These are phyloP conservation scores for Megalopta genalis DNA, from an alignment of 1,140 invertebrate genomes.

Conservation along the genomic window DNA sequence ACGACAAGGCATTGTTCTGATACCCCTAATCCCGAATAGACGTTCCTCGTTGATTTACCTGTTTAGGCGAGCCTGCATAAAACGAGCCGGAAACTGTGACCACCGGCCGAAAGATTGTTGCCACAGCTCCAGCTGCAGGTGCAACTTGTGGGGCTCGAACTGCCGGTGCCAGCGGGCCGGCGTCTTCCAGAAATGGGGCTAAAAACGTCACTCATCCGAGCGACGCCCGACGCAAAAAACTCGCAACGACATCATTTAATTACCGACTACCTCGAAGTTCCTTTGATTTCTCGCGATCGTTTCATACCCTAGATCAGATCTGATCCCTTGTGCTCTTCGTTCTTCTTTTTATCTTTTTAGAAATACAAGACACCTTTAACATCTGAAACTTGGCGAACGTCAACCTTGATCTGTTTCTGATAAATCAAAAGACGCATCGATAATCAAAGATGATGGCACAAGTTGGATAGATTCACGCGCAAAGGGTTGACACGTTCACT, in stretches of 20 bases:
- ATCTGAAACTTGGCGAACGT: too few species aligned
- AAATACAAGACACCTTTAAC: too few species aligned
- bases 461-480: too few species aligned
- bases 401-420: too few species aligned
- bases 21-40: constrained; percentile 83
- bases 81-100: constrained; percentile 90
- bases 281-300: background rate
- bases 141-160: constrained; percentile 95
- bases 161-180: constrained; percentile 94
- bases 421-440: too few species aligned
- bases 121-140: constrained; percentile 91
- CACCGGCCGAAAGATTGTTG: constrained; percentile 92
- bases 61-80: constrained; percentile 92
- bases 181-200: constrained; percentile 94
- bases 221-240: background rate
- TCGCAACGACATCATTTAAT: background rate
- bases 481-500: too few species aligned
- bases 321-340: too few species aligned
- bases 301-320: background rate
- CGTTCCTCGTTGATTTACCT: constrained; percentile 92
- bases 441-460: too few species aligned
- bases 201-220: constrained; percentile 66
- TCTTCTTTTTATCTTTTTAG: too few species aligned
- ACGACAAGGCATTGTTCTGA: constrained; percentile 70
- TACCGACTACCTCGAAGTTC: background rate